A percentile compares a stretch with the other conserved stretches of the same genome.
Conservation (phyloP, 2,113 vertebrate genomes). For the Onychorhynchus coronatus region DNA sequence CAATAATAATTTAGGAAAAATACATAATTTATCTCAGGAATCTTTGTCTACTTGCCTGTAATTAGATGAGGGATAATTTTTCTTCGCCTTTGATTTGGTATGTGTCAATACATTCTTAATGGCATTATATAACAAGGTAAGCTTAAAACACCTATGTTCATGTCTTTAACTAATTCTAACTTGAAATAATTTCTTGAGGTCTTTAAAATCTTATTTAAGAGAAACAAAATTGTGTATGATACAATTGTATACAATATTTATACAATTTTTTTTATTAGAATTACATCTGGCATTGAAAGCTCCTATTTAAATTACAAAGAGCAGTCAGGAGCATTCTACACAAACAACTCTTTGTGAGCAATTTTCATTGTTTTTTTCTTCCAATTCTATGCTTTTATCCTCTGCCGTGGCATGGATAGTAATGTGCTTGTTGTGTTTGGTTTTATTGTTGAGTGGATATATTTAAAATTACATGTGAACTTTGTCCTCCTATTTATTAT, state of each 20-base stretch:
- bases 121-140: not conserved
- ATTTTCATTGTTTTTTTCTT: not conserved
- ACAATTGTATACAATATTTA: not conserved
- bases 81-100: not conserved
- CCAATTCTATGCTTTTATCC: not conserved
- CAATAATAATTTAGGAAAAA: not conserved
- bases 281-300: not conserved
- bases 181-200: not conserved
- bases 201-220: not conserved
- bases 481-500: not conserved
- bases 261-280: not conserved
- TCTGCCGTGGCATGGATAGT: not conserved
- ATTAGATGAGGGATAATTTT: not conserved
- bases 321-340: rapidly evolving
- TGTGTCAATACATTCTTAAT: not conserved
- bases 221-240: not conserved
- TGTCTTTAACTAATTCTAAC: not conserved
- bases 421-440: not conserved
- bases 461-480: not conserved
- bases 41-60: not conserved
- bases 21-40: not conserved
- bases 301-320: not conserved
- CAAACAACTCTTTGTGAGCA: not conserved
- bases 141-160: not conserved
- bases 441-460: not conserved